Conservation (phyloP, 2,888 invertebrate species). For the Acleris emargana region DNA sequence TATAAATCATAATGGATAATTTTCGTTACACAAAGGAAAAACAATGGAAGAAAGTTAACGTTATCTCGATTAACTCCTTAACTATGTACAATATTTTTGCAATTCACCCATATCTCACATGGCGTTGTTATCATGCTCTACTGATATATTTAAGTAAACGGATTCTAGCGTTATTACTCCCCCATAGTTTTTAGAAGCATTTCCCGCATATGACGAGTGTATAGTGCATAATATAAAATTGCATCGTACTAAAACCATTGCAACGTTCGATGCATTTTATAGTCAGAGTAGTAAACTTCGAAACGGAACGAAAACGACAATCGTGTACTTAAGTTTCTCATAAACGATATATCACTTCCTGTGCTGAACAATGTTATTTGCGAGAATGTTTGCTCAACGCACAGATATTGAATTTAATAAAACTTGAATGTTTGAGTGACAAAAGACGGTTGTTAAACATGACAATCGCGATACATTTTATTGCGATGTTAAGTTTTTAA, state of each 20-base stretch:
- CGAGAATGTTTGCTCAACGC: constrained; percentile 38
- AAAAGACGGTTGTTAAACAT: constrained; percentile 20
- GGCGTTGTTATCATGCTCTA: too few species aligned
- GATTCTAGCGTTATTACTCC: neutral
- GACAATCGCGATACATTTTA: constrained; percentile 19
- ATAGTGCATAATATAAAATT: constrained; percentile 33
- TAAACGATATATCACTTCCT: constrained; percentile 76
- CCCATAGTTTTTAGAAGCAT: neutral
- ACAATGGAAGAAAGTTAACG: too few species aligned
- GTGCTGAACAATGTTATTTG: constrained; percentile 66
- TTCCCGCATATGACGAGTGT: constrained; percentile 13
- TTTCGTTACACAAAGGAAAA: too few species aligned
- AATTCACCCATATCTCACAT: too few species aligned
- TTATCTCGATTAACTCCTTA: too few species aligned
- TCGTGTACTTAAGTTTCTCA: constrained; percentile 70
- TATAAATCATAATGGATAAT: too few species aligned
- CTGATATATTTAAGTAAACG: neutral
- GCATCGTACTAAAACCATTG: constrained; percentile 52
- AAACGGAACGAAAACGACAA: constrained; percentile 66
- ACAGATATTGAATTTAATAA: constrained; percentile 26
- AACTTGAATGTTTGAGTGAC: constrained; percentile 26
- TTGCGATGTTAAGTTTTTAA: constrained; percentile 2
- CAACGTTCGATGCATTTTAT: constrained; percentile 79
- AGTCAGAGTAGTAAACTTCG: constrained; percentile 66
- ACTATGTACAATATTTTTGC: too few species aligned